phyloP scores from a whole-genome alignment of 2,797 vertebrate genomes.

The Remorina albescens region DNA sequence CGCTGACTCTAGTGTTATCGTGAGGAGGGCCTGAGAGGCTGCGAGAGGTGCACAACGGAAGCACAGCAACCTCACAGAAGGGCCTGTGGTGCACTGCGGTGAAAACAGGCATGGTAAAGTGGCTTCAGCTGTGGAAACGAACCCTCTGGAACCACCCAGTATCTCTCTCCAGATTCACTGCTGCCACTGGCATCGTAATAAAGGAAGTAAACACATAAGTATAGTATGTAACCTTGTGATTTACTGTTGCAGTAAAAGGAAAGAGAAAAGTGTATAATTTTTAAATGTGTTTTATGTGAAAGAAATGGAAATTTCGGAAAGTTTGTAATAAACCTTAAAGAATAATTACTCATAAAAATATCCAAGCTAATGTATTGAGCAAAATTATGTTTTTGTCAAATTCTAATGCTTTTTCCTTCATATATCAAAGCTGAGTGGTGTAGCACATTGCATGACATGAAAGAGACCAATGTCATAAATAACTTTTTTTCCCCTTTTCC shows the following conservation, averaged over 20 bases:
- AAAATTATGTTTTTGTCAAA: constrained; percentile 35
- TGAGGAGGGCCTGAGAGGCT: constrained; percentile 63
- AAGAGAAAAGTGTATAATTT: constrained; percentile 27
- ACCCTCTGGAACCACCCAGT: constrained; percentile 71
- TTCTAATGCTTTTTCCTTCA: constrained; percentile 45
- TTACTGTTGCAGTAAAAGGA: constrained; percentile 39
- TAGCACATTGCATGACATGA: constrained; percentile 55
- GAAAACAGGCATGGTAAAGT: constrained; percentile 76
- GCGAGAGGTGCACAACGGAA: constrained; percentile 72
- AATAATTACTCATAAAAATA: constrained; percentile 22
- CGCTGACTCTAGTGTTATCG: constrained; percentile 73
- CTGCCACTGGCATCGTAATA: constrained; percentile 61
- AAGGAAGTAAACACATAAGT: constrained; percentile 62
- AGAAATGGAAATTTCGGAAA: constrained; percentile 38
- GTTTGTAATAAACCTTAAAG: constrained; percentile 16
- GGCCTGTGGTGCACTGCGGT: constrained; percentile 68
- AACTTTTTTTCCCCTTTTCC: constrained; percentile 43
- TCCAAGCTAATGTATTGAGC: constrained; percentile 43
- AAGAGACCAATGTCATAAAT: constrained; percentile 66
- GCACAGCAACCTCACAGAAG: constrained; percentile 73
- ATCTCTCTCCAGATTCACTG: constrained; percentile 52
- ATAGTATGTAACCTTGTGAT: constrained; percentile 59
- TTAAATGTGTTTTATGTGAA: constrained; percentile 42
- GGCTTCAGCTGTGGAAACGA: constrained; percentile 79
- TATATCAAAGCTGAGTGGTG: constrained; percentile 51